phyloP scores from a whole-genome alignment of 2,113 vertebrate genomes.

The Scytalopus superciliaris region DNA sequence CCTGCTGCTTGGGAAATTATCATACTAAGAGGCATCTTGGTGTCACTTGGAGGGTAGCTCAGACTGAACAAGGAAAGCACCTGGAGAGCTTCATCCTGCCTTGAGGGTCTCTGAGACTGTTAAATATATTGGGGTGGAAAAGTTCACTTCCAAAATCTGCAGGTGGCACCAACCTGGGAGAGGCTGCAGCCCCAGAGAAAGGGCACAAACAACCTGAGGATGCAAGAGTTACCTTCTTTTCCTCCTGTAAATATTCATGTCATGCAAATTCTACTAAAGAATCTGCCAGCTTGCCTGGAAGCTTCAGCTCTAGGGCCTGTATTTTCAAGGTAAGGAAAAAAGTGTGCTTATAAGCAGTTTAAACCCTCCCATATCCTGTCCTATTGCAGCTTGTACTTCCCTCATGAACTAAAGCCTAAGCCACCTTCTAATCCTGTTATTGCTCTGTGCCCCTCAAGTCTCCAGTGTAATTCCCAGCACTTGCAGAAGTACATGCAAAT shows the following conservation, averaged over 20 bases:
- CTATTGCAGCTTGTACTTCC: not conserved
- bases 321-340: slow-evolving; percentile 41
- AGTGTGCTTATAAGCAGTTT: not conserved
- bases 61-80: not conserved
- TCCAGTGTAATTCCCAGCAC: not conserved
- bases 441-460: not conserved
- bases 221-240: slow-evolving; percentile 65
- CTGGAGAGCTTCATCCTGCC: not conserved
- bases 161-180: fast-evolving
- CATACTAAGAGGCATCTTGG: not conserved
- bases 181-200: not conserved
- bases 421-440: not conserved
- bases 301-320: slow-evolving; percentile 68
- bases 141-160: not conserved
- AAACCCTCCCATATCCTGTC: not conserved
- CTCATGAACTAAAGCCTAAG: not conserved
- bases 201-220: not conserved
- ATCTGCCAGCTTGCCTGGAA: slow-evolving; percentile 69
- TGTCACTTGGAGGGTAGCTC: not conserved
- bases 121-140: not conserved
- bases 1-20: not conserved
- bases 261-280: slow-evolving; percentile 74
- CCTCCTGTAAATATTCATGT: slow-evolving; percentile 70
- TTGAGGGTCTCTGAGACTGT: not conserved
- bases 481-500: not conserved